These are phyloP conservation scores for Cydia fagiglandana DNA, from an alignment of 1,140 invertebrate genomes.

Conservation along the genomic window DNA sequence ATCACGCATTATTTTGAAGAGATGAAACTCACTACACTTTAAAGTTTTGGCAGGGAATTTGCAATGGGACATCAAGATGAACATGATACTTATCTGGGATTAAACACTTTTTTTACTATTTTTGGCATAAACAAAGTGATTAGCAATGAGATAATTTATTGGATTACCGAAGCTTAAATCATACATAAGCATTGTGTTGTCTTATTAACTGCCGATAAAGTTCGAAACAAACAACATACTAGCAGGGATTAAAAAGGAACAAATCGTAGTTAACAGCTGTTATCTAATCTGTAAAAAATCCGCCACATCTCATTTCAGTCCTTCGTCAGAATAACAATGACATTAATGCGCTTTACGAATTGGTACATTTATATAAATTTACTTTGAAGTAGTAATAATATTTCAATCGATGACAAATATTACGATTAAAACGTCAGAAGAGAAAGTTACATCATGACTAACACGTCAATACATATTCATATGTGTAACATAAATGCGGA, in stretches of 20 bases:
- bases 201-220: neutral
- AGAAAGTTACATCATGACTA: slow-evolving; percentile 10
- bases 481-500: neutral
- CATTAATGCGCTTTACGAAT: neutral
- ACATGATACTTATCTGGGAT: neutral
- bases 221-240: neutral
- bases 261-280: neutral
- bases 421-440: neutral
- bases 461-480: slow-evolving; percentile 7
- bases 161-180: slow-evolving; percentile 1
- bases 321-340: neutral
- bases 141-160: neutral
- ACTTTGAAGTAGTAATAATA: neutral
- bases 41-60: neutral
- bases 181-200: neutral
- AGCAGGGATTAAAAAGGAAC: neutral
- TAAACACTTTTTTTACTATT: neutral
- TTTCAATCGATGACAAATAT: neutral
- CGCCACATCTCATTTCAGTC: neutral
- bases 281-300: neutral
- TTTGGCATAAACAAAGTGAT: neutral
- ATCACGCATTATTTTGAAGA: neutral
- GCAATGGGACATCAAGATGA: neutral
- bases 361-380: neutral
- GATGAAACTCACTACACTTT: neutral